These are phyloP conservation scores for Lateolabrax maculatus DNA, from an alignment of 2,797 vertebrate genomes.

Conservation along the genomic window DNA sequence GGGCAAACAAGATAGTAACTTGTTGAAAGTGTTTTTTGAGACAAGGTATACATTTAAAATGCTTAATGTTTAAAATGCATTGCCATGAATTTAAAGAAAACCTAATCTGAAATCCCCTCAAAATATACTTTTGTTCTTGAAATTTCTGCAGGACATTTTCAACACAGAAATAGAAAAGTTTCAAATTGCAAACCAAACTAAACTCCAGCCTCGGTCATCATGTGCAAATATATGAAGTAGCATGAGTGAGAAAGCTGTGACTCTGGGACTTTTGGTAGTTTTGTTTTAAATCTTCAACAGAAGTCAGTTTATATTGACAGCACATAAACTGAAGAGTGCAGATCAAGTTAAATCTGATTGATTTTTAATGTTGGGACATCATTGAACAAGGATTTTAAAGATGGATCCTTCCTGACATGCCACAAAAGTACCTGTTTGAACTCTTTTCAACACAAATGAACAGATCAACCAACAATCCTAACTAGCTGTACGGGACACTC, in stretches of 20 bases:
- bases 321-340: conserved; percentile 41
- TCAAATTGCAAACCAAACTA: not conserved
- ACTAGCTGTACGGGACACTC: conserved; percentile 13
- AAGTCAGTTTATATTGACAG: conserved; percentile 21
- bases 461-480: conserved; percentile 14
- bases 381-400: conserved; percentile 21
- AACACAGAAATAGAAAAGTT: conserved; percentile 7
- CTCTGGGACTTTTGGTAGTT: conserved; percentile 40
- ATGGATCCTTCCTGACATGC: conserved; percentile 21
- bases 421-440: conserved; percentile 23
- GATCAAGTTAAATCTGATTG: conserved; percentile 18
- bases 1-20: not conserved
- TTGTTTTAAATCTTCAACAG: conserved; percentile 17
- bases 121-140: not conserved
- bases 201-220: conserved; percentile 42
- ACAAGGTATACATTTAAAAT: too few species aligned
- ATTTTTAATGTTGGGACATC: conserved; percentile 39
- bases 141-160: conserved; percentile 48
- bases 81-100: not conserved
- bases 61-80: not conserved
- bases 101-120: not conserved
- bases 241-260: conserved; percentile 39
- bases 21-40: too few species aligned
- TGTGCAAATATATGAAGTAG: conserved; percentile 57
- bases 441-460: conserved; percentile 29